Base-by-base conservation (phyloP, 1,140 invertebrate genomes). In the Planococcus citri region DNA sequence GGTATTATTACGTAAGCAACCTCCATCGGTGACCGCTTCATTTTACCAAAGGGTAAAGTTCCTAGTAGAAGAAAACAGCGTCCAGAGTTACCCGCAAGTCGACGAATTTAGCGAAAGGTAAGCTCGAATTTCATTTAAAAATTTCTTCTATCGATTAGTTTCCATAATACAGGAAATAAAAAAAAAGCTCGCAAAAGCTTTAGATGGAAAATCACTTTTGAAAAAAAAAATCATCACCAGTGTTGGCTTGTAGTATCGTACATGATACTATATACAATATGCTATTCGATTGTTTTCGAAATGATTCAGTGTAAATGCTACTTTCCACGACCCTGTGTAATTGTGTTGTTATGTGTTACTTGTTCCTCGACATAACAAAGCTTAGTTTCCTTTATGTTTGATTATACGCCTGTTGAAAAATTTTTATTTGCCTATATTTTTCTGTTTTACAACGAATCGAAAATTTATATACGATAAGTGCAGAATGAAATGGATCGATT, bases 11-110 rank as follows among this genome's bases (percentile, higher is more conserved):
- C 82, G 94, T 33, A 97, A 97, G 81, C 94, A 98, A 76, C 93
- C 95, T 1, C 94, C 95, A 10, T 92, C 92, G 41, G 91, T 96
- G 37, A 96, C 94, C 1, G 94, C 94, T 6, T 95, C 95, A 0
- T 99, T 99, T 80, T 98, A 97, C 77, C 94, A 98, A 78, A 85
- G 94, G 57, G 95, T 98, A 78, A 95, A 95, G 77, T 99, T 99
- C 80, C 86, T 99, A 69, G 95, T 99, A 71, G 95, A 98, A 81
- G 94, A 97, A 78, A 94, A 97, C 78, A 95, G 93, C 71, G 95
- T 98, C 27, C 97, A 99, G 80, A 95, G 91, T 76, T 98, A 98
- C 81, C 94, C 95, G 24, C 92, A 95, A 77, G 89, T 91, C 82
- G 92, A 95, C 80, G 92, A 96, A 80, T 98, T 97, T 82, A 95